A percentile compares a stretch with the other conserved stretches of the same genome.
Conservation (phyloP, 2,113 vertebrate species). For the Puma concolor region DNA sequence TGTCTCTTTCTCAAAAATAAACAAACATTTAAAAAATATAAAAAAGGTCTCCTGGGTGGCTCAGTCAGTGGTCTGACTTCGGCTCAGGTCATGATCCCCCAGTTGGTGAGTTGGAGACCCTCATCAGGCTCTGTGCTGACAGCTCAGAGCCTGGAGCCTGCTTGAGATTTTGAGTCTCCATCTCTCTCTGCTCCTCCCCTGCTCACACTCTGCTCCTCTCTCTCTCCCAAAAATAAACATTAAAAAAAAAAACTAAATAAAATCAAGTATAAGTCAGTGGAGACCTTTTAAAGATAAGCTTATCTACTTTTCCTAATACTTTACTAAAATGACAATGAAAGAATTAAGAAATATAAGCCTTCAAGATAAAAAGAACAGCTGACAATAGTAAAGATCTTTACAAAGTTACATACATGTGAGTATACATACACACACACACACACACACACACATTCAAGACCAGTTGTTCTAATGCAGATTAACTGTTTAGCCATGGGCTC, state of each 20-base stretch:
- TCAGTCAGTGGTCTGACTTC: too few relatives aligned
- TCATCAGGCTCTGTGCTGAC: too few relatives aligned
- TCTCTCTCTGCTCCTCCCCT: too few relatives aligned
- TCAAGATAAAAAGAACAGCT: neutral
- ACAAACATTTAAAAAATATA: too few relatives aligned
- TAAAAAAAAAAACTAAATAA: neutral
- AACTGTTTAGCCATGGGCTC: neutral
- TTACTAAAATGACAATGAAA: neutral
- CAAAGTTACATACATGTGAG: neutral
- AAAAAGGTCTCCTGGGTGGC: too few relatives aligned
- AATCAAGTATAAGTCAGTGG: neutral
- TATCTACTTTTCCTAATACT: neutral
- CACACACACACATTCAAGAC: neutral
- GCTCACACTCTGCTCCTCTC: too few relatives aligned
- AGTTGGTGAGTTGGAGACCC: too few relatives aligned
- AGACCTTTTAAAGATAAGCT: neutral
- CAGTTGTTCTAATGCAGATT: neutral
- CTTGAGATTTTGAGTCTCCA: too few relatives aligned
- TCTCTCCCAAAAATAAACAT: too few relatives aligned
- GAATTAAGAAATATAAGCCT: neutral
- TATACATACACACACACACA: neutral
- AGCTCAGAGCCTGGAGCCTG: too few relatives aligned
- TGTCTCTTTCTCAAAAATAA: too few relatives aligned
- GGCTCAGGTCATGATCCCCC: too few relatives aligned
- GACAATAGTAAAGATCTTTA: neutral